phyloP scores from a whole-genome alignment of 2,113 vertebrate genomes.

The Sphaerodactylus townsendi region DNA sequence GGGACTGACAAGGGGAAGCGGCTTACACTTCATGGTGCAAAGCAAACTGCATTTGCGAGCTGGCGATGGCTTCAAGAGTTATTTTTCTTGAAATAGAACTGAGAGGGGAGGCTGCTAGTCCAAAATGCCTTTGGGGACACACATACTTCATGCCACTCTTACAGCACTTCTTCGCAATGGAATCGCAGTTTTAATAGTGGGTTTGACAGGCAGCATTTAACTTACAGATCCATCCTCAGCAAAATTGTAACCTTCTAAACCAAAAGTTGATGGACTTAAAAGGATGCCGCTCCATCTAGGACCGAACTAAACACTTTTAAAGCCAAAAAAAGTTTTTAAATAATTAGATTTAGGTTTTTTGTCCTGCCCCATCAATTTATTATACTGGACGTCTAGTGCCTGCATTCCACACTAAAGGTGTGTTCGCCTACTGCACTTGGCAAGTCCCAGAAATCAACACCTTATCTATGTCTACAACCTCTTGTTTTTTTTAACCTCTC shows the following conservation, averaged over 20 bases:
- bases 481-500: background rate
- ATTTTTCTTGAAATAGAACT: background rate
- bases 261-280: too few relatives aligned
- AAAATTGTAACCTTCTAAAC: too few relatives aligned
- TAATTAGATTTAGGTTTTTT: slow-evolving; percentile 46
- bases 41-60: background rate
- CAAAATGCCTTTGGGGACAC: background rate
- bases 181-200: background rate
- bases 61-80: background rate
- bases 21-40: background rate
- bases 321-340: slow-evolving; percentile 36
- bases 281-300: too few relatives aligned
- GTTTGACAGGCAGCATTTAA: background rate
- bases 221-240: background rate
- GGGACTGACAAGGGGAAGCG: too few relatives aligned
- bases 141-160: background rate
- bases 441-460: background rate
- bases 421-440: background rate
- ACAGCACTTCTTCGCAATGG: background rate
- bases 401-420: slow-evolving; percentile 22
- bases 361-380: slow-evolving; percentile 23
- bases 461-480: background rate
- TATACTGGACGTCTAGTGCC: slow-evolving; percentile 50
- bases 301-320: background rate
- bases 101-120: background rate